Conservation (phyloP, 2,113 vertebrate genomes). For the Labeo rohita region DNA sequence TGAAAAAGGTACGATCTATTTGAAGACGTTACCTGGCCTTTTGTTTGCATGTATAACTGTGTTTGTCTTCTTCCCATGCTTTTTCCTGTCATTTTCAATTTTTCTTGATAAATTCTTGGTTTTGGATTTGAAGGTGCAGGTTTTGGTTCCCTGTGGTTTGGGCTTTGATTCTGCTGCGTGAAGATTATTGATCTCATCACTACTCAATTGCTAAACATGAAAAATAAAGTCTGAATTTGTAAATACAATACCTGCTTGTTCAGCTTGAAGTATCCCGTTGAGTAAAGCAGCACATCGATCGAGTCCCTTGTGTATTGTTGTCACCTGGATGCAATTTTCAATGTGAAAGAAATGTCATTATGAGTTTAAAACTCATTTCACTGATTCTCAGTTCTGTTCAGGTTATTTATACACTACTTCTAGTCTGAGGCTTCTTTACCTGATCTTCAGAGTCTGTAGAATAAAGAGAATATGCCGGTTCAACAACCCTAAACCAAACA, state of each 20-base stretch:
- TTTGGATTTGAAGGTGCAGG: slow-evolving; percentile 47
- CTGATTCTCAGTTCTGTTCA: neutral
- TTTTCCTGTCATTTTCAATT: slow-evolving; percentile 69
- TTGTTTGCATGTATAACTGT: neutral
- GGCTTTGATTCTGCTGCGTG: slow-evolving; percentile 59
- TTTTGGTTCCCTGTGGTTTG: slow-evolving; percentile 61
- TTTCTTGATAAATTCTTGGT: slow-evolving; percentile 33
- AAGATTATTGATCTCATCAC: slow-evolving; percentile 35
- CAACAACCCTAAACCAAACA: slow-evolving; percentile 47
- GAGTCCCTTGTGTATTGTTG: slow-evolving; percentile 76
- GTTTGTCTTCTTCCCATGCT: slow-evolving; percentile 66
- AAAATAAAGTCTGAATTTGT: slow-evolving; percentile 44
- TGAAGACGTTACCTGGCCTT: slow-evolving; percentile 59
- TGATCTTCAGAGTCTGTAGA: slow-evolving; percentile 86
- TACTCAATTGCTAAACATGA: slow-evolving; percentile 45
- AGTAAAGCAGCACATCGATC: slow-evolving; percentile 88
- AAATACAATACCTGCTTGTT: slow-evolving; percentile 72
- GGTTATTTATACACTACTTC: neutral
- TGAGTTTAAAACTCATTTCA: neutral
- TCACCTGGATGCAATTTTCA: slow-evolving; percentile 72
- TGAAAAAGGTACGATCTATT: neutral
- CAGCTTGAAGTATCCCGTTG: slow-evolving; percentile 80
- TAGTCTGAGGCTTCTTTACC: slow-evolving; percentile 69
- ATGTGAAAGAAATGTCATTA: neutral
- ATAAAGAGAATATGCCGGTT: slow-evolving; percentile 77